Evolutionary conservation across 2,113 vertebrate genomes (phyloP), one percentile per base, ranked within the genome.

Genomic region (Oxyruncus cristatus): DNA sequence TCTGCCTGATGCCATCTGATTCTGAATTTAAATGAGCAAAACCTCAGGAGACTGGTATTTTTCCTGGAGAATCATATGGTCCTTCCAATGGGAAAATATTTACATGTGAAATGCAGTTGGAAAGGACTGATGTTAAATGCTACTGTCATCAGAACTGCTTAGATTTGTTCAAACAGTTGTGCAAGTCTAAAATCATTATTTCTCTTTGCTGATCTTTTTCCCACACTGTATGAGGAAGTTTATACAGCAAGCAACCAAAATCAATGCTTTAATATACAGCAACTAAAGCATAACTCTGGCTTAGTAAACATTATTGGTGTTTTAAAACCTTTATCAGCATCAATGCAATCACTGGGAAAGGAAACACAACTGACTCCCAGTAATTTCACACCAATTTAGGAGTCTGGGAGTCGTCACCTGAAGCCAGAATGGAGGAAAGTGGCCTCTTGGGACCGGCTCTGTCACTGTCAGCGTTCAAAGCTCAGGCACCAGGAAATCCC

Each of bases 1-100:
- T 95, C 85, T 91, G 85, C 81, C 88, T 94, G 78, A 96, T 92
- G 79, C 72, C 58, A 83, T 82, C 73, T 66, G 68, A 96, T 72
- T 92, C 55, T 85, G 92, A 82, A 97, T 97, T 87, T 82, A 85
- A 97, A 97, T 91, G n/a, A 85, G 61, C 41, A 71, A 92, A 97
- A 88, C 90, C 88, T 94, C 88, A 72, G 90, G 72, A 97, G 79
- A 88, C 92, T 76, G 44, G 85, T 96, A 84, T 94, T 96, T 95
- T 95, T 94, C 95, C 83, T 78, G 50, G 30, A 95, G 53, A 96
- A 79, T 93, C 88, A 72, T 63, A 56, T 16, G 37, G 53, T 58
- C 41, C 55, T 86, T 87, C 65, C 92, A 88, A 19, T 14, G 49
- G 68, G 92, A 79, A 95, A 97, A 88, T 71, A 96, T 93, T 94